phyloP scores from a whole-genome alignment of 2,113 vertebrate genomes.

The Sinocyclocheilus rhinocerous region DNA sequence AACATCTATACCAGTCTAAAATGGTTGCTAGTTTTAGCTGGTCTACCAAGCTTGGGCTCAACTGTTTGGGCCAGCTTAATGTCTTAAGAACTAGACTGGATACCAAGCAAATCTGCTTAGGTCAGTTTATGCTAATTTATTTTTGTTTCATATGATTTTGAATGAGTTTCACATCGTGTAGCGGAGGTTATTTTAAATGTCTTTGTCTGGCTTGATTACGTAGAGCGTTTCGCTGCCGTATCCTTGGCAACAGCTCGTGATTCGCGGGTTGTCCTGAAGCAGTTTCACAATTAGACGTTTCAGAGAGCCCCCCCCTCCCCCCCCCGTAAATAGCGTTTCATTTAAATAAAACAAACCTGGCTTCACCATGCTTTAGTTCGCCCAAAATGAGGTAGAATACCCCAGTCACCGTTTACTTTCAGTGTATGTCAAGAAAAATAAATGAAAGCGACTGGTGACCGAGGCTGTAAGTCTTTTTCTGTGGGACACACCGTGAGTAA shows the following conservation, averaged over 20 bases:
- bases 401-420: neutral
- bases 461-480: neutral
- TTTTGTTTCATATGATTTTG: neutral
- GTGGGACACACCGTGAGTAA: neutral
- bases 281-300: neutral
- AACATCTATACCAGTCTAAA: neutral
- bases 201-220: conserved; percentile 28
- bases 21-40: neutral
- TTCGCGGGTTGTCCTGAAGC: conserved; percentile 35
- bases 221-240: conserved; percentile 64
- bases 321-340: neutral
- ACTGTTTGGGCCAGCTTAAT: neutral
- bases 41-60: neutral
- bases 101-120: neutral
- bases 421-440: neutral
- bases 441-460: neutral
- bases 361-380: neutral
- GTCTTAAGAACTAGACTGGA: neutral
- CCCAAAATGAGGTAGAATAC: neutral
- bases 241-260: conserved; percentile 72
- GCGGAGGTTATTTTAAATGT: neutral
- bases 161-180: neutral
- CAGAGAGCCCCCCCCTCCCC: too few relatives aligned
- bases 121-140: neutral
- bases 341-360: neutral